A percentile compares a stretch with the other conserved stretches of the same genome.
Conservation (phyloP, 2,113 vertebrate species). For the Uria aalge region DNA sequence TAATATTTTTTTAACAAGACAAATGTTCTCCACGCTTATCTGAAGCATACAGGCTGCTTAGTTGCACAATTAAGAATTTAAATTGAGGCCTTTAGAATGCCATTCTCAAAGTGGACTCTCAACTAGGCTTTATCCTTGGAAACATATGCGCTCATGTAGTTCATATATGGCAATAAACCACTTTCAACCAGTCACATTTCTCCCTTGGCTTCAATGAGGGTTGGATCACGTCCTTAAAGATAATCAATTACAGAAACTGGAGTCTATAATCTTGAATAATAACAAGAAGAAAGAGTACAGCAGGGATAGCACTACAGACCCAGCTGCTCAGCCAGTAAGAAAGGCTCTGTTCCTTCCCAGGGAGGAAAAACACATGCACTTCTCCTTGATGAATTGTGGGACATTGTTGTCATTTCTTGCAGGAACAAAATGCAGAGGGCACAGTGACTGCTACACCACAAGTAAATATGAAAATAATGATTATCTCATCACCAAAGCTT, state of each 20-base stretch:
- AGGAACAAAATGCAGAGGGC: background rate
- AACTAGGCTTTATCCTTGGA: background rate
- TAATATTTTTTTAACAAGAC: background rate
- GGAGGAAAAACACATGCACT: background rate
- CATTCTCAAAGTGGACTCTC: background rate
- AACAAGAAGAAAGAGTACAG: background rate
- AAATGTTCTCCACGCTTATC: background rate
- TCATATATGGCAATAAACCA: background rate
- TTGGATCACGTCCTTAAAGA: background rate
- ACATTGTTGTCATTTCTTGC: background rate
- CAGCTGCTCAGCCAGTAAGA: background rate
- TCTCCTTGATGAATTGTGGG: background rate
- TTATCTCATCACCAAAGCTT: background rate
- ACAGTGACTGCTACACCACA: background rate
- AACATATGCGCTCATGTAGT: background rate
- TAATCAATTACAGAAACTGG: background rate
- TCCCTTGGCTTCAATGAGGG: background rate
- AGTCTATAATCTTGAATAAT: background rate
- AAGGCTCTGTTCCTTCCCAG: background rate
- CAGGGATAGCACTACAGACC: background rate
- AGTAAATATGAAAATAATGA: background rate
- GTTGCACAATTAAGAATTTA: background rate
- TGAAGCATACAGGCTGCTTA: background rate
- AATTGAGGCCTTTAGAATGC: background rate
- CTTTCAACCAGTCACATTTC: background rate